Conservation (phyloP, 2,888 invertebrate genomes). For the Drosophila koepferae region DNA sequence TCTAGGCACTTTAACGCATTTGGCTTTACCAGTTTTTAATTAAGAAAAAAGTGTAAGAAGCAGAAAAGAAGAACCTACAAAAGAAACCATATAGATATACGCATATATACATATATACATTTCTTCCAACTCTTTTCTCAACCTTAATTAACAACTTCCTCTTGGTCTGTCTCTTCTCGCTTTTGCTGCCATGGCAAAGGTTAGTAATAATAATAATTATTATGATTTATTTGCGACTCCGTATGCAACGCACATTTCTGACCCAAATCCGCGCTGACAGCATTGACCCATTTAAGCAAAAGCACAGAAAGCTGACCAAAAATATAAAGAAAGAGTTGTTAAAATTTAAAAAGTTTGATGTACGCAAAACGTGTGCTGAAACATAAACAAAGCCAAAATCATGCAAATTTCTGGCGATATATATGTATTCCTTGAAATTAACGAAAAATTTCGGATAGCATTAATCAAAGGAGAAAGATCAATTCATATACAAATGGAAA, state of each 20-base stretch:
- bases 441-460: slow-evolving; percentile 23
- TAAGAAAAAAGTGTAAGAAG: slow-evolving; percentile 26
- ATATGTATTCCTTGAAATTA: slow-evolving; percentile 8
- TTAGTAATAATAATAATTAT: slow-evolving; percentile 53
- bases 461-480: slow-evolving; percentile 13
- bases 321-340: not conserved
- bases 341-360: slow-evolving; percentile 8
- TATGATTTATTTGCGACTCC: slow-evolving; percentile 55
- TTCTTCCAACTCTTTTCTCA: slow-evolving; percentile 41
- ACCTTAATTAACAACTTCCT: slow-evolving; percentile 76
- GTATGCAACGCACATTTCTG: slow-evolving; percentile 68
- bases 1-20: slow-evolving; percentile 35
- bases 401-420: slow-evolving; percentile 28
- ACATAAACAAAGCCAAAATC: slow-evolving; percentile 25
- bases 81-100: slow-evolving; percentile 5
- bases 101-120: slow-evolving; percentile 13
- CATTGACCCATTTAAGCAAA: slow-evolving; percentile 68
- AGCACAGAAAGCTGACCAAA: slow-evolving; percentile 25
- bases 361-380: slow-evolving; percentile 26
- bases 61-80: slow-evolving; percentile 38
- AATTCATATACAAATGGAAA: not conserved
- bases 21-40: slow-evolving; percentile 48
- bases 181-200: slow-evolving; percentile 60
- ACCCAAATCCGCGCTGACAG: slow-evolving; percentile 68
- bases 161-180: slow-evolving; percentile 28